These are phyloP conservation scores for Camponotus floridanus DNA, from an alignment of 1,140 invertebrate genomes.

Conservation along the genomic window DNA sequence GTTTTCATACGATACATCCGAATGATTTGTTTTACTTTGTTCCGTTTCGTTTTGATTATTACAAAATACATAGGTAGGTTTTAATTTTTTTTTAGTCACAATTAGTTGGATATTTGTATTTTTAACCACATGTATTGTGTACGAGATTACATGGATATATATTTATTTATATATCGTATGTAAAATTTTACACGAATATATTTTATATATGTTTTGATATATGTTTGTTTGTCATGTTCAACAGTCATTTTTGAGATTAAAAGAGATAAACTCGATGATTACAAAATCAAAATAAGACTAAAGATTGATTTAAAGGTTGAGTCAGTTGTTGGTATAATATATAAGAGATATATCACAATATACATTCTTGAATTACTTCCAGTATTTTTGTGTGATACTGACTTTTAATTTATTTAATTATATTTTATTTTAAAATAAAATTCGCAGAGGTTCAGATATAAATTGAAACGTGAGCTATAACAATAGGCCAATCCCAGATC, in stretches of 20 bases:
- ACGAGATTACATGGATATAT: neutral
- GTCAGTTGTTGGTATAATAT: too few relatives aligned
- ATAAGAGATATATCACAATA: too few relatives aligned
- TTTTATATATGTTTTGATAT: neutral
- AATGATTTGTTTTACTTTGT: neutral
- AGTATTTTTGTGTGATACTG: neutral
- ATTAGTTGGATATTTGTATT: neutral
- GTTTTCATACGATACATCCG: neutral
- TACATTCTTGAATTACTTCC: neutral
- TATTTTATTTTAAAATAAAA: neutral
- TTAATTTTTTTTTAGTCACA: neutral
- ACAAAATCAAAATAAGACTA: neutral
- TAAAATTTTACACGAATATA: neutral
- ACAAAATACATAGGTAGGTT: neutral
- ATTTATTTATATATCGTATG: neutral
- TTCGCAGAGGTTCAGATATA: too few relatives aligned
- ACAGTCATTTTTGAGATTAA: neutral
- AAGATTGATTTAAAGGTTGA: neutral
- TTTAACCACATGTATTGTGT: neutral
- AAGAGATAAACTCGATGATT: neutral
- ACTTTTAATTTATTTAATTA: conserved; percentile 3
- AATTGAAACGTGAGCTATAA: too few relatives aligned
- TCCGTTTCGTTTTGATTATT: neutral
- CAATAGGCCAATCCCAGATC: too few relatives aligned
- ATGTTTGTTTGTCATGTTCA: neutral